These are phyloP conservation scores for Axea sp. DNA, from an alignment of 2,888 invertebrate species.

Conservation along the genomic window DNA sequence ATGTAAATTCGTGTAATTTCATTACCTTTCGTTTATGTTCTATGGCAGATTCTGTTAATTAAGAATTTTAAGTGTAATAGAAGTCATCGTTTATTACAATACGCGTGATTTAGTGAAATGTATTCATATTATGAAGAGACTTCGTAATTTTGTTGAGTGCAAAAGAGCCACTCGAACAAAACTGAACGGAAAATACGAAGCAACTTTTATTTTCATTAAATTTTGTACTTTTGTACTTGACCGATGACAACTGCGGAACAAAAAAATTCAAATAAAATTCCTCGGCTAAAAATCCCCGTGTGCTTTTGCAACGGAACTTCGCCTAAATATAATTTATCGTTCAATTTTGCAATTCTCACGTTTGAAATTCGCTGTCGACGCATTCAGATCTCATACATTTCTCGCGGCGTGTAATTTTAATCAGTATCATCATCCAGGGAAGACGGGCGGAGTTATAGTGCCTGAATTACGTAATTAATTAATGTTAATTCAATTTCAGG, in stretches of 20 bases:
- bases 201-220: slow-evolving; percentile 54
- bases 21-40: no score
- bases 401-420: background rate
- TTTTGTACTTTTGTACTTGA: slow-evolving; percentile 37
- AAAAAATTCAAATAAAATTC: slow-evolving; percentile 24
- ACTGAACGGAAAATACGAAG: slow-evolving; percentile 46
- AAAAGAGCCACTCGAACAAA: slow-evolving; percentile 50
- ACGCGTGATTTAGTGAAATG: slow-evolving; percentile 34
- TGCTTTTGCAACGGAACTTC: slow-evolving; percentile 17
- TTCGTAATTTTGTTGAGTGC: slow-evolving; percentile 53
- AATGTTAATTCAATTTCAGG: no score
- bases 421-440: no score
- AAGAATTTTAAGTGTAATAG: no score
- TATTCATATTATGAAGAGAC: slow-evolving; percentile 46
- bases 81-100: slow-evolving; percentile 14
- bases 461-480: no score
- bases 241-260: slow-evolving; percentile 37
- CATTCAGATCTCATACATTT: slow-evolving; percentile 10
- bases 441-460: no score
- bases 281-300: slow-evolving; percentile 26
- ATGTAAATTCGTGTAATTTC: no score
- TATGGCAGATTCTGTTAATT: no score
- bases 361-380: slow-evolving; percentile 3
- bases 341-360: slow-evolving; percentile 26
- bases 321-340: slow-evolving; percentile 17